Conservation (phyloP, 2,888 invertebrate species). For the Rhagium mordax region DNA sequence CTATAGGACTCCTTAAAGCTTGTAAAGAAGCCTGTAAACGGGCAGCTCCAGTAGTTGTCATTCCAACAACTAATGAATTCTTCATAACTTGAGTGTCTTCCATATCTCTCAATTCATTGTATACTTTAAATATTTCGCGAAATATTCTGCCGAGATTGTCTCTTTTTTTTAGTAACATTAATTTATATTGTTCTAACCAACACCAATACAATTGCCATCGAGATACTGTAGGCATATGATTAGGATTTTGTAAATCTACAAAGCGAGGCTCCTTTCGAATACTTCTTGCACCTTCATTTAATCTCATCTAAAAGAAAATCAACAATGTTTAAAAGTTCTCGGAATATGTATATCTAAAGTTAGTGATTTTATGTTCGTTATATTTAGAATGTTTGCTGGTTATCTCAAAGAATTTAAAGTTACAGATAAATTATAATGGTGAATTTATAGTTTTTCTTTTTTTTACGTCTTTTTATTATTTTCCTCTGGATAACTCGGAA, state of each 20-base stretch:
- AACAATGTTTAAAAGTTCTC: not conserved
- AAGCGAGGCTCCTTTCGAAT: not conserved
- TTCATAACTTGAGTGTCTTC: slow-evolving; percentile 74
- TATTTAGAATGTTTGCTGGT: too few relatives aligned
- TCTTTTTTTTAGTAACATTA: slow-evolving; percentile 45
- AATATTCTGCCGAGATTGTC: slow-evolving; percentile 53
- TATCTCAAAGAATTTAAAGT: too few relatives aligned
- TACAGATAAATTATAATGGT: too few relatives aligned
- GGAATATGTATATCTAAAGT: not conserved
- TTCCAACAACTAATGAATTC: slow-evolving; percentile 76
- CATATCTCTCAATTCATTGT: slow-evolving; percentile 73
- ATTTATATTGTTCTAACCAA: slow-evolving; percentile 58
- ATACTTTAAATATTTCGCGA: slow-evolving; percentile 57
- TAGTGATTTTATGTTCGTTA: too few relatives aligned
- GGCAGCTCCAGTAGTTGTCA: slow-evolving; percentile 86
- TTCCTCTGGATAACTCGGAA: too few relatives aligned
- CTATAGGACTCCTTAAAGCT: slow-evolving; percentile 77
- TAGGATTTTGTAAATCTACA: slow-evolving; percentile 53
- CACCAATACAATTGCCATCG: slow-evolving; percentile 65
- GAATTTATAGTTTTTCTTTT: too few relatives aligned
- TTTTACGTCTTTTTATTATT: too few relatives aligned
- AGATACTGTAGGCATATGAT: slow-evolving; percentile 53
- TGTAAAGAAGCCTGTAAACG: slow-evolving; percentile 76
- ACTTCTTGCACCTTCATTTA: not conserved
- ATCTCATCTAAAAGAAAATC: slow-evolving; percentile 4